A percentile compares a stretch with the other conserved stretches of the same genome.
These are phyloP conservation scores for Leiothrix lutea DNA, from an alignment of 2,113 vertebrate genomes.

Conservation along the genomic window DNA sequence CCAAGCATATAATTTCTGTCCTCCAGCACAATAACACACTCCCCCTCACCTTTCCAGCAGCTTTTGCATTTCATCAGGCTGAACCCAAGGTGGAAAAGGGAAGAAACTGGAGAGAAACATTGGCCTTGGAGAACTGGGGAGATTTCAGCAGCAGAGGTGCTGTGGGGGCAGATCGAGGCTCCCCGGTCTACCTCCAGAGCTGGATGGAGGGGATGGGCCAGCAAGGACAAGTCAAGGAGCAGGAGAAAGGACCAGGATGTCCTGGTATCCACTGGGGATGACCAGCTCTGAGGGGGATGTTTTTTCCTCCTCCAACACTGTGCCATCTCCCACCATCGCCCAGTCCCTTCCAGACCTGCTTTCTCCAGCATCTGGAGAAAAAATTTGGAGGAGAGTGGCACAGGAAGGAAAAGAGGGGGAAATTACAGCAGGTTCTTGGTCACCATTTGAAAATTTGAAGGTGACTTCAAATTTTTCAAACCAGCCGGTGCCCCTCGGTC, in stretches of 20 bases:
- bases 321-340: neutral
- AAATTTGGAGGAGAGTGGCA: neutral
- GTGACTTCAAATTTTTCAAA: neutral
- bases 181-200: neutral
- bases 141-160: neutral
- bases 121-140: conserved; percentile 1
- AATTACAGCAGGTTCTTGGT: neutral
- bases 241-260: neutral
- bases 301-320: neutral
- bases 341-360: neutral
- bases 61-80: conserved; percentile 23
- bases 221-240: neutral
- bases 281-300: accelerated
- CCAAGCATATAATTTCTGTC: conserved; percentile 39
- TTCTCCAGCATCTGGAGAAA: neutral
- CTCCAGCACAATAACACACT: conserved; percentile 25
- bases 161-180: neutral
- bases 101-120: neutral
- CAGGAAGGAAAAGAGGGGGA: neutral
- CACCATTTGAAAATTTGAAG: neutral
- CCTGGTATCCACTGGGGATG: neutral
- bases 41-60: conserved; percentile 35
- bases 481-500: accelerated
- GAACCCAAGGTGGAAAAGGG: conserved; percentile 50
- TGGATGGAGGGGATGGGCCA: neutral